phyloP scores from a whole-genome alignment of 92 coral and sea anemone species.

The Palythoa grandiflora region DNA sequence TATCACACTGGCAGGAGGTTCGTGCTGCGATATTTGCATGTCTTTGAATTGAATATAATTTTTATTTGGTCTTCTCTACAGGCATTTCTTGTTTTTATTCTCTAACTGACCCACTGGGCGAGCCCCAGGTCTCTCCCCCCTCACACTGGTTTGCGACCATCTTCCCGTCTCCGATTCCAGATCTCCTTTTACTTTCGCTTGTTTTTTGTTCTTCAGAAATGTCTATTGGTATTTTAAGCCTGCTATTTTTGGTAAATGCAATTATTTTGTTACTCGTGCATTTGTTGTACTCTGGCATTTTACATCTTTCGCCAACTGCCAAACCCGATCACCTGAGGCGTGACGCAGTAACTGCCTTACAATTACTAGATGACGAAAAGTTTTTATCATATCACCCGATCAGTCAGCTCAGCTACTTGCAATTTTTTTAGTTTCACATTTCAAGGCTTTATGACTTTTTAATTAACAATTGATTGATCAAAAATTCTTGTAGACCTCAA shows the following conservation, averaged over 20 bases:
- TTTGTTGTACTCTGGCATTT: background rate
- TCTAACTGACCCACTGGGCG: too few relatives aligned
- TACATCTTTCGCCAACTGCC: background rate
- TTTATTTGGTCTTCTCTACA: too few relatives aligned
- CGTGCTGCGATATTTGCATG: background rate
- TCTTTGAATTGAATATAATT: background rate
- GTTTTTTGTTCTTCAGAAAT: too few relatives aligned
- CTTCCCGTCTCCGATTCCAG: too few relatives aligned
- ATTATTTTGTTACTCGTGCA: conserved; percentile 1
- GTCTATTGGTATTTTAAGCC: background rate
- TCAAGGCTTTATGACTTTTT: background rate
- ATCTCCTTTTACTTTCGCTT: too few relatives aligned
- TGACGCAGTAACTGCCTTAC: background rate
- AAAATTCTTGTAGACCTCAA: background rate
- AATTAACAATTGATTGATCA: conserved; percentile 3
- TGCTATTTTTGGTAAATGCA: background rate
- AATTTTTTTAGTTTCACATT: background rate
- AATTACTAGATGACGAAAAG: background rate
- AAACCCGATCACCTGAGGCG: too few relatives aligned
- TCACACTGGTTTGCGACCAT: too few relatives aligned
- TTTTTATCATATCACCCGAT: background rate
- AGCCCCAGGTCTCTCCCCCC: too few relatives aligned
- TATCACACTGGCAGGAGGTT: background rate
- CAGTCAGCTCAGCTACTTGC: background rate
- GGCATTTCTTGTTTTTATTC: too few relatives aligned